phyloP scores from a whole-genome alignment of 2,113 vertebrate species.

The Labrus mixtus region DNA sequence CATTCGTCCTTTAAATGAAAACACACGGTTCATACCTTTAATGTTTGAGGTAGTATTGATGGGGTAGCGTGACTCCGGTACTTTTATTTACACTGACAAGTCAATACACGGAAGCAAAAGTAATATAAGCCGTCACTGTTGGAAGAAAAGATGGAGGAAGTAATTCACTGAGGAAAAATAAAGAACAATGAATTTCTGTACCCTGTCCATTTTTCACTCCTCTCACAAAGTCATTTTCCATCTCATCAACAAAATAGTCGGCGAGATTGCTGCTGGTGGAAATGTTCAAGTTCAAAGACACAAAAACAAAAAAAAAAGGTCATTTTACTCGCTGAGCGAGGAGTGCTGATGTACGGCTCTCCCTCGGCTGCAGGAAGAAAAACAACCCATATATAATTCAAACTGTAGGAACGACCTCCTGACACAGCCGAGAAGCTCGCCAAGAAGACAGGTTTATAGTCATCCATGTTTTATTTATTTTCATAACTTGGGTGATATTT shows the following conservation, averaged over 20 bases:
- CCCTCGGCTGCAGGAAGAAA: background rate
- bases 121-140: background rate
- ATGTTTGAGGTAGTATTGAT: no score
- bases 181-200: background rate
- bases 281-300: slow-evolving; percentile 1
- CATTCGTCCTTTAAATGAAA: no score
- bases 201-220: slow-evolving; percentile 2
- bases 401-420: background rate
- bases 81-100: background rate
- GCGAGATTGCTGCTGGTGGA: background rate
- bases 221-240: slow-evolving; percentile 12
- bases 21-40: no score
- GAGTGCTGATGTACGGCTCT: background rate
- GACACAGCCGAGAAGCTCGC: background rate
- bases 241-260: slow-evolving; percentile 12
- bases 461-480: background rate
- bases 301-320: background rate
- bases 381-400: background rate
- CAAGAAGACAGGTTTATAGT: background rate
- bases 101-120: background rate
- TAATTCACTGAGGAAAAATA: background rate
- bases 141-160: background rate
- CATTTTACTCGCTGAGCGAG: background rate
- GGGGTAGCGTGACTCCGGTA: no score
- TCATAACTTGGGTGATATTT: background rate